Conservation (phyloP, 2,113 vertebrate genomes). For the Channa argus region DNA sequence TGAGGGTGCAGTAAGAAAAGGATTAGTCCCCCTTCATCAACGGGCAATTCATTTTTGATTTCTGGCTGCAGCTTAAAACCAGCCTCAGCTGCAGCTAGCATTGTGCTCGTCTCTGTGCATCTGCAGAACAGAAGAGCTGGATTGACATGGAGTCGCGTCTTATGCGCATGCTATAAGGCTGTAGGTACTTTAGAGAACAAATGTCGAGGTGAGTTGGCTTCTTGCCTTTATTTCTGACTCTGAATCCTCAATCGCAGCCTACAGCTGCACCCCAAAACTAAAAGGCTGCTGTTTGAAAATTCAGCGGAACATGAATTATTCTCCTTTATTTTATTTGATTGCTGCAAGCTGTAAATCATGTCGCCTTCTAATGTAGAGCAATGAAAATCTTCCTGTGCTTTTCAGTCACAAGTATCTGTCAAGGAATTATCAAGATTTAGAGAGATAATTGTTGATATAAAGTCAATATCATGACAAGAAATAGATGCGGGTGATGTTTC, state of each 20-base stretch:
- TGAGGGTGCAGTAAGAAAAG: conserved; percentile 59
- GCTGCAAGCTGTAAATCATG: conserved; percentile 39
- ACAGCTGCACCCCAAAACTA: conserved; percentile 43
- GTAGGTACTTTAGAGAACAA: conserved; percentile 44
- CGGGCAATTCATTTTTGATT: conserved; percentile 46
- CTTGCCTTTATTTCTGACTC: neutral
- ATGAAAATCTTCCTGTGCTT: conserved; percentile 36
- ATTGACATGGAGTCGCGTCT: conserved; percentile 24
- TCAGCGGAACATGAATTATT: conserved; percentile 66
- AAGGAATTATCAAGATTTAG: conserved; percentile 7
- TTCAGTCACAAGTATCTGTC: conserved; percentile 24
- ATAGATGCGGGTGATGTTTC: neutral
- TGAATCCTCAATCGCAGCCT: conserved; percentile 25
- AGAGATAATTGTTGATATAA: conserved; percentile 3
- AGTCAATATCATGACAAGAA: conserved; percentile 14
- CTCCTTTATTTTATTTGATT: conserved; percentile 54
- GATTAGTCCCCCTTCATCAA: conserved; percentile 59
- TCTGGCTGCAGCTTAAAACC: conserved; percentile 44
- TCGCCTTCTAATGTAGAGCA: conserved; percentile 19
- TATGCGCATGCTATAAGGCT: conserved; percentile 15
- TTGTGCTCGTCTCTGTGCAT: conserved; percentile 35
- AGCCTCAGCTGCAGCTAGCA: conserved; percentile 57
- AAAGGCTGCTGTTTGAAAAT: conserved; percentile 40
- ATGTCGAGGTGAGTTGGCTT: conserved; percentile 47
- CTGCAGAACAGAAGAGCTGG: conserved; percentile 41